Evolutionary conservation across 2,113 vertebrate genomes (phyloP).

Genomic region (Neotragus moschatus): DNA sequence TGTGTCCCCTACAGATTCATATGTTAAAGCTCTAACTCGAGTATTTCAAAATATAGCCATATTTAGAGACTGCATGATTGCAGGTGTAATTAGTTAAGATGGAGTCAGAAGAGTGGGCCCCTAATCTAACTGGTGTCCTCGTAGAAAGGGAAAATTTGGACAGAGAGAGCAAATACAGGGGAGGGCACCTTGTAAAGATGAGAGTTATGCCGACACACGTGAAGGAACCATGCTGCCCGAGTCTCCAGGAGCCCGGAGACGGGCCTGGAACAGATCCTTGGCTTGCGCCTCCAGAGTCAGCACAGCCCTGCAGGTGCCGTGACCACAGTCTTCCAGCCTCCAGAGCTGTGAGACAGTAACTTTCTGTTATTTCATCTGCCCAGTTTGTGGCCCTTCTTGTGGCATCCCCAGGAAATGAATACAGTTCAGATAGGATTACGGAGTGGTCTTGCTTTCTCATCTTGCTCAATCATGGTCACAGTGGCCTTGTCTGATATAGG

Average conservation of each 20-base stretch:
- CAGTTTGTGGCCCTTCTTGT: background rate
- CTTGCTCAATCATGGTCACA: background rate
- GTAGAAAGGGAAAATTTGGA: background rate
- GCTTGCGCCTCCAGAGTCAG: background rate
- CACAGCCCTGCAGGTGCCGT: fast-evolving
- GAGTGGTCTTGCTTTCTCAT: background rate
- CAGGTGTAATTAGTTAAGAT: background rate
- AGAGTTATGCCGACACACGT: background rate
- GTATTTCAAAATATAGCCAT: background rate
- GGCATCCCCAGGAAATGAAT: background rate
- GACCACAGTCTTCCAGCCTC: background rate
- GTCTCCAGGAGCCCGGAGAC: background rate
- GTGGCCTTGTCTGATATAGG: background rate
- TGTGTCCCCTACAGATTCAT: background rate
- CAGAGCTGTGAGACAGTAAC: background rate
- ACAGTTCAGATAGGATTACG: background rate
- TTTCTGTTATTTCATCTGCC: background rate
- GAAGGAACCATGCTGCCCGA: background rate
- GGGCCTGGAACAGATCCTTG: background rate
- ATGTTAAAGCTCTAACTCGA: background rate
- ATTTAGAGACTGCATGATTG: background rate
- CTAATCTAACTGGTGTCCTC: background rate
- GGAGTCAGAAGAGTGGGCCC: background rate
- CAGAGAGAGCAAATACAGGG: background rate
- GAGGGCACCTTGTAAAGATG: background rate